These are phyloP conservation scores for Patella vulgata DNA, from an alignment of 1,140 invertebrate species.

Conservation along the genomic window DNA sequence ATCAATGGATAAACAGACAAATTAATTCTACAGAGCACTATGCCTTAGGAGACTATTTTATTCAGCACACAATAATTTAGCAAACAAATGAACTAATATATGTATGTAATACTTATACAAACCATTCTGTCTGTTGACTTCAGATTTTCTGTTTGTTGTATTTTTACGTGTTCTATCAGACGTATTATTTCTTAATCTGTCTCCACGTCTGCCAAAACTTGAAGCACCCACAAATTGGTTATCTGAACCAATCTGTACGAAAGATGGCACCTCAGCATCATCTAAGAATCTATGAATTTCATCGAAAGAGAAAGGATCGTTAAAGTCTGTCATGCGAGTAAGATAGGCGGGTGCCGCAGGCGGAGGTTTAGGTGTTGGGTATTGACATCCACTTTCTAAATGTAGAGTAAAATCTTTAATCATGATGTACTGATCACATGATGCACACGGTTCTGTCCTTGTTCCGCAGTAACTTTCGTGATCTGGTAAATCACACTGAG, in stretches of 20 bases:
- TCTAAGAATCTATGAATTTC: conserved; percentile 31
- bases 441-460: conserved; percentile 74
- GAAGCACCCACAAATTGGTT: no score
- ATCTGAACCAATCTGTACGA: no score
- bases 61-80: no score
- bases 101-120: no score
- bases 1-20: no score
- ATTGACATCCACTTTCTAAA: conserved; percentile 70
- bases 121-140: conserved; percentile 23
- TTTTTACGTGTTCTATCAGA: not conserved
- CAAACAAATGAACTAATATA: no score
- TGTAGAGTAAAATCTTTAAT: conserved; percentile 74
- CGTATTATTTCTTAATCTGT: not conserved
- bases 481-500: conserved; percentile 70
- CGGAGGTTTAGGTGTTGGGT: conserved; percentile 41
- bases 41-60: no score
- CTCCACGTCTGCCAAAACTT: no score
- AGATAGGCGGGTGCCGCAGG: not conserved
- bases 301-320: conserved; percentile 25
- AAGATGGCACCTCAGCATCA: not conserved
- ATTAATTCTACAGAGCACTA: no score
- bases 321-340: no score
- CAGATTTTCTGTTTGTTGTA: conserved; percentile 23
- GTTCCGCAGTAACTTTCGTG: conserved; percentile 77
- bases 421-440: conserved; percentile 76